Base-by-base conservation (phyloP, 1,140 invertebrate species). In the Wiebesia pumilae region DNA sequence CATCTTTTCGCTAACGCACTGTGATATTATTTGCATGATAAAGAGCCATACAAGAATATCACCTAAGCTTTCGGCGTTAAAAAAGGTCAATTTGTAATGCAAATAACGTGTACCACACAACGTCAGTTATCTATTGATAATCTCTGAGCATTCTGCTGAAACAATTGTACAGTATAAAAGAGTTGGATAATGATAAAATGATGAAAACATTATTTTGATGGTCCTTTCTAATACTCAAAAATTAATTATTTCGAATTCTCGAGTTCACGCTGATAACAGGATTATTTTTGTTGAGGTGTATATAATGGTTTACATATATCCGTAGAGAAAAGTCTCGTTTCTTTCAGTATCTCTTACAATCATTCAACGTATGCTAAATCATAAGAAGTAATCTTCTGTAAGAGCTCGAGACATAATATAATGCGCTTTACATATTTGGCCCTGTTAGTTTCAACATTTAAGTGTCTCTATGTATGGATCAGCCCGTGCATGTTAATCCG, bases 1-100 rank as follows among this genome's bases (percentile, higher is more conserved):
- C 51, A 2, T 33, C 47, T 81, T 81, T 73, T 81, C 12, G n/a
- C 54, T n/a, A 1, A 0, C 21, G 21, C 40, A 38, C 40, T 12
- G 14, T n/a, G 3, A 16, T 14, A 0, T 2, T 33, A 86, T 86
- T 86, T 83, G 43, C 73, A 86, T 83, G 81, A 86, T 75, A 86
- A 86, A 86, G 81, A 83, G 27, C 81, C n/a, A n/a, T 40, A 43
- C 65, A 82, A 86, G 67, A 86, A 83, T 86, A 83, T 83, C 69
- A 86, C 73, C 85, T 86, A 73, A 78, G 81, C 71, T 85, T 30
- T 21, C 62, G 2, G 65, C 30, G 47, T 27, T 10, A 62, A 81
- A 86, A 86, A 51, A 83, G 47, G 35, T 86, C 54, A 69, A 86
- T 86, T 83, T 82, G 81, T 83, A 78, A 86, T 77, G 83, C 81